Evolutionary conservation across 2,113 vertebrate species (phyloP).

Genomic region (Microtus ochrogaster): DNA sequence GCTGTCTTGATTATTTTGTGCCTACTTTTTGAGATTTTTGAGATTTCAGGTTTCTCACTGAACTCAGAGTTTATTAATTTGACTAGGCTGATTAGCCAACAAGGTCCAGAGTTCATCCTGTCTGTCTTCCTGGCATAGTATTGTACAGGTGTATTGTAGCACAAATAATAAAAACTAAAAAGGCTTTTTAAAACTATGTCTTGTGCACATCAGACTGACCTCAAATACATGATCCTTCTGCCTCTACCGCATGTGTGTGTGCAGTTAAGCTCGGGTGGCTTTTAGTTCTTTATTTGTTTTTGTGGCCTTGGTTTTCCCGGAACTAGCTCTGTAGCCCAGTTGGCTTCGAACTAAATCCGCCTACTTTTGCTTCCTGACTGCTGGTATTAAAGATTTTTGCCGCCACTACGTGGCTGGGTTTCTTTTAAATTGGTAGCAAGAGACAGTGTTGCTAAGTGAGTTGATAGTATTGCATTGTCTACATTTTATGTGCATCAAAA

Average conservation of each 20-base stretch:
- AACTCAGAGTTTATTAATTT: background rate
- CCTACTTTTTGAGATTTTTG: background rate
- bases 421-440: background rate
- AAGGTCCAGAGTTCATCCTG: background rate
- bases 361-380: background rate
- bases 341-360: background rate
- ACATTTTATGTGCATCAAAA: background rate
- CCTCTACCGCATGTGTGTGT: background rate
- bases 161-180: background rate
- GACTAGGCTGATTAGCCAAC: background rate
- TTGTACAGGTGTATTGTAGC: background rate
- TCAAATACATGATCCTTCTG: background rate
- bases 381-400: background rate
- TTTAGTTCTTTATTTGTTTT: background rate
- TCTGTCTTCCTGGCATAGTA: background rate
- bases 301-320: background rate
- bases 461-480: background rate
- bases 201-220: background rate
- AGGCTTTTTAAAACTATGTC: background rate
- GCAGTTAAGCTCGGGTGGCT: background rate
- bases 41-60: background rate
- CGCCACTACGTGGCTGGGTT: background rate
- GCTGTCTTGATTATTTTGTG: background rate
- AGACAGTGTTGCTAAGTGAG: slow-evolving; percentile 4
- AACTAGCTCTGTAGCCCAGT: background rate